These are phyloP conservation scores for Coccyzus lansbergi DNA, from an alignment of 2,797 vertebrate genomes.

Conservation along the genomic window DNA sequence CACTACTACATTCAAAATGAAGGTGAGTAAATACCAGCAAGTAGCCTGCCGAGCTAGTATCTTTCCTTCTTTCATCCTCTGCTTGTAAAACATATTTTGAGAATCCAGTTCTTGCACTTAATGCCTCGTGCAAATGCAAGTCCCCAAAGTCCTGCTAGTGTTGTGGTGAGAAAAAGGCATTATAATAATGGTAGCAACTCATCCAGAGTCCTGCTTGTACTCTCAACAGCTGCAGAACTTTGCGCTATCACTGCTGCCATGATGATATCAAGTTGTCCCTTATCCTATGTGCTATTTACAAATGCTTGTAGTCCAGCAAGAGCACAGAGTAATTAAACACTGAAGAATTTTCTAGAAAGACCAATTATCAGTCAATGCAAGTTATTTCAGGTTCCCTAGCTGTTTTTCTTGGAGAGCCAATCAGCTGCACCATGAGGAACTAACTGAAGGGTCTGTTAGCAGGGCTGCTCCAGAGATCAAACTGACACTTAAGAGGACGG, in stretches of 20 bases:
- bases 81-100: not conserved
- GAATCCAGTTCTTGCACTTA: not conserved
- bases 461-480: not conserved
- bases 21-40: not conserved
- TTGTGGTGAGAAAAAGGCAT: not conserved
- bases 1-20: not conserved
- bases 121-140: not conserved
- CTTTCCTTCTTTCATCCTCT: not conserved
- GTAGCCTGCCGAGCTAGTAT: not conserved
- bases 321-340: accelerated
- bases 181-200: not conserved
- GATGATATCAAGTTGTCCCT: not conserved
- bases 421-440: not conserved
- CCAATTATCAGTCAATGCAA: not conserved
- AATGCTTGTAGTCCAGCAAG: not conserved
- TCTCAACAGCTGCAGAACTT: not conserved
- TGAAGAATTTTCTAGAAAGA: not conserved
- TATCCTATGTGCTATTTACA: not conserved
- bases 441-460: not conserved
- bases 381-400: not conserved
- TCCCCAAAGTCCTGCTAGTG: not conserved
- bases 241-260: not conserved
- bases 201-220: not conserved
- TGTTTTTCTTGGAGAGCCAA: not conserved
- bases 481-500: not conserved